phyloP scores from a whole-genome alignment of 2,797 vertebrate genomes.

The Spinus pinus region DNA sequence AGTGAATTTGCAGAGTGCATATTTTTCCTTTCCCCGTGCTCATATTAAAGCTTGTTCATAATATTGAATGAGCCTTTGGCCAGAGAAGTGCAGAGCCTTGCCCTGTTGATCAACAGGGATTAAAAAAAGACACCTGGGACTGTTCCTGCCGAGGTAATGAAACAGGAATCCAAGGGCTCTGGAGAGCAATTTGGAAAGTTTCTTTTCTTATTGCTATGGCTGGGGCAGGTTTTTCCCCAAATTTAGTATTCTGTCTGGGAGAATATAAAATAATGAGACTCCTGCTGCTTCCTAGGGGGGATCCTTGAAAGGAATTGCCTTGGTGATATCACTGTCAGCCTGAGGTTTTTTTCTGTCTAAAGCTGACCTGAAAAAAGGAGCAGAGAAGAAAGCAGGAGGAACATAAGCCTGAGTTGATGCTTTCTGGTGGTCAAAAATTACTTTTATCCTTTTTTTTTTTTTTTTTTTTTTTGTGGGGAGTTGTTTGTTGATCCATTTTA shows the following conservation, averaged over 20 bases:
- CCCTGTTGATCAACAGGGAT: conserved; percentile 45
- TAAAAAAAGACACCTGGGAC: conserved; percentile 24
- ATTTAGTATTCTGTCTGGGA: conserved; percentile 43
- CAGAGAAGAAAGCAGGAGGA: not conserved
- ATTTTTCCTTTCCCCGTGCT: not conserved
- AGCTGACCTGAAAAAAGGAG: conserved; percentile 15
- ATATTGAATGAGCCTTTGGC: conserved; percentile 22
- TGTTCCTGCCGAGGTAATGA: not conserved
- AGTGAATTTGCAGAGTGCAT: not conserved
- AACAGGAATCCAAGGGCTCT: not conserved
- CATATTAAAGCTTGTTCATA: conserved; percentile 20
- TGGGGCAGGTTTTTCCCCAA: not conserved
- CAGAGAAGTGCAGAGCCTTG: not conserved
- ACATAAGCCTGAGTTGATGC: not conserved
- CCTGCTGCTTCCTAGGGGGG: conserved; percentile 9
- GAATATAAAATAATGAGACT: conserved; percentile 58
- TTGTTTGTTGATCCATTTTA: not conserved
- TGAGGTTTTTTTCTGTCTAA: not conserved
- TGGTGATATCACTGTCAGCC: conserved; percentile 25
- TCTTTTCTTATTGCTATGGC: conserved; percentile 20
- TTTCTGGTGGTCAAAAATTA: not conserved
- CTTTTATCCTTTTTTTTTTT: not conserved
- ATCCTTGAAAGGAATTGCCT: conserved; percentile 1
- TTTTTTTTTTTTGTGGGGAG: rapidly evolving
- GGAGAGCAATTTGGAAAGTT: conserved; percentile 39